Base-by-base conservation (phyloP, 2,888 invertebrate species). In the Hemaris fuciformis region DNA sequence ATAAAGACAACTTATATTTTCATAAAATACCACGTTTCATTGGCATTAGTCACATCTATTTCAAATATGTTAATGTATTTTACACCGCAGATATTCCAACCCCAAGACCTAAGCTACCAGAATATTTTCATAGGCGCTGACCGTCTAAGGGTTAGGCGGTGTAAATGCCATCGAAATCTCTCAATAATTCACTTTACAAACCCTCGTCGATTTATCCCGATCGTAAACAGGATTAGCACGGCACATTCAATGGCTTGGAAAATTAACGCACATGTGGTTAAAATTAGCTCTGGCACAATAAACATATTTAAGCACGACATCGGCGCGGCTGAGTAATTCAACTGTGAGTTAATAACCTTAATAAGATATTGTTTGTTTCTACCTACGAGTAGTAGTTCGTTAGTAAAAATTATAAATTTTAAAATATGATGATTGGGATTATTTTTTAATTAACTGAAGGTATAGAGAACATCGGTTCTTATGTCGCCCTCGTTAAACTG, bases 211-310 rank as follows among this genome's bases (percentile, higher is more conserved):
- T 75, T 70, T 77, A 79, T 74, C 74, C 72, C 64, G 70, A 68
- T 66, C 64, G 67, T 72, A 76, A 74, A 75, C 66, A 65, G 64
- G 68, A 74, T 76, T 79, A 79, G 66, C 71, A 61, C 75, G 68
- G 70, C 65, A 72, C 65, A 76, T 77, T 80, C 82, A 74, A 69
- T 81, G 79, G 70, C 64, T 64, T 48, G 73, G 77, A 78, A 80
- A 81, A 82, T 82, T 76, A 76, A 75, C 73, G 72, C 76, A 78
- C 68, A 79, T 80, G 77, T 76, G 80, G 67, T 71, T 67, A 70
- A 76, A 77, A 78, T 79, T 75, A 76, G 70, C 70, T 62, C 66
- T 63, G 68, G 64, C 65, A 73, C 67, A 74, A 68, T 73, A 66
- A 68, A 66, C 63, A 53, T 10, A 13, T 64, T 48, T 38, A 46